Conservation (phyloP, 2,113 vertebrate genomes). For the Odontophorus gujanensis region DNA sequence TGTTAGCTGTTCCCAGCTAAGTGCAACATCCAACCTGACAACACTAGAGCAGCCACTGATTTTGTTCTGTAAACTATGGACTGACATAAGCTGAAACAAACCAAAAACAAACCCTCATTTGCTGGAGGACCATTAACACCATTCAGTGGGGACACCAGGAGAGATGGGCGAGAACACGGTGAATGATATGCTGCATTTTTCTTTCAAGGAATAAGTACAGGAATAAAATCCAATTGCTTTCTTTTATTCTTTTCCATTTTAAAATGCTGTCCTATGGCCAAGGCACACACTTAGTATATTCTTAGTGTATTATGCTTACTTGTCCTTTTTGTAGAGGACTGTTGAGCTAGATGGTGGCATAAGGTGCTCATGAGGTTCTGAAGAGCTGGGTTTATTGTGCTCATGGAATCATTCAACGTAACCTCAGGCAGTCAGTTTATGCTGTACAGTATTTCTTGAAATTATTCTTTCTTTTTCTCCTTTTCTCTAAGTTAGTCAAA, state of each 20-base stretch:
- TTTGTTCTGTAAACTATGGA: not conserved
- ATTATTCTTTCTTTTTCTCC: not conserved
- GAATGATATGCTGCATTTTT: not conserved
- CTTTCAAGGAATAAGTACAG: not conserved
- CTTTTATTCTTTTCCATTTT: rapidly evolving
- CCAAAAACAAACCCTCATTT: not conserved
- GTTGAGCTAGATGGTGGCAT: not conserved
- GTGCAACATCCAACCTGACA: not conserved
- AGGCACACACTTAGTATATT: not conserved
- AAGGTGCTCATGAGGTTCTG: not conserved
- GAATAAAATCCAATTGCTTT: not conserved
- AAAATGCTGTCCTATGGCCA: not conserved
- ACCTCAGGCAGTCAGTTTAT: not conserved
- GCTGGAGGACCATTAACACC: not conserved
- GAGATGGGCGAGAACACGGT: not conserved
- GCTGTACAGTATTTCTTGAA: not conserved
- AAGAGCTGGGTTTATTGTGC: not conserved
- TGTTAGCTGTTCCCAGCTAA: not conserved
- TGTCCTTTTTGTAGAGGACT: not conserved
- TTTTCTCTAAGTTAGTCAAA: not conserved
- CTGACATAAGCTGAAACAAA: not conserved
- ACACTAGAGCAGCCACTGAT: not conserved
- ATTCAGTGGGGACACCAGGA: not conserved
- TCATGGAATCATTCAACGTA: not conserved
- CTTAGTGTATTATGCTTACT: not conserved